phyloP scores from a whole-genome alignment of 1,140 invertebrate species.

The Drosophila nikananu region DNA sequence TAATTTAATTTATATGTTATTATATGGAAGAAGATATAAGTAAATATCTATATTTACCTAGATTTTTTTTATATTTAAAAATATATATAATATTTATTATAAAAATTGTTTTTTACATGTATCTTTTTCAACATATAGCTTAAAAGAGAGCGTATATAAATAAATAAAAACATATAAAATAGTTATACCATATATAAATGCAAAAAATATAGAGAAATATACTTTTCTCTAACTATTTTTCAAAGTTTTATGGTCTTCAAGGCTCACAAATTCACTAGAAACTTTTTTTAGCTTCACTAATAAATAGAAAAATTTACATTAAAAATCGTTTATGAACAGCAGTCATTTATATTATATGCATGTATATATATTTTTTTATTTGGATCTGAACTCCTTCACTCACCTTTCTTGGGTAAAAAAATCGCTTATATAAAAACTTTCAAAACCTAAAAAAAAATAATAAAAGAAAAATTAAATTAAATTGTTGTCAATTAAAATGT shows the following conservation, averaged over 20 bases:
- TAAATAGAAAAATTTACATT: neutral
- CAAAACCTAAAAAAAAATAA: neutral
- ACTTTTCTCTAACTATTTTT: neutral
- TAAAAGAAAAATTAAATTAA: neutral
- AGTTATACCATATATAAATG: too few species aligned
- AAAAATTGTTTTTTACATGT: too few species aligned
- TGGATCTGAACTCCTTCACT: neutral
- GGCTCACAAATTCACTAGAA: neutral
- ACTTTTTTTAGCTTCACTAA: neutral
- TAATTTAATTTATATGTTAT: too few species aligned
- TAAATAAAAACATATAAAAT: too few species aligned
- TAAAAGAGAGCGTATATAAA: too few species aligned
- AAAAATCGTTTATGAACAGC: neutral
- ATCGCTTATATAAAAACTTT: neutral
- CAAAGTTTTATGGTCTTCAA: neutral
- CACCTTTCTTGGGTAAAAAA: neutral
- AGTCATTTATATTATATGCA: neutral
- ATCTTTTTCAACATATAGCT: too few species aligned
- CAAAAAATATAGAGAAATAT: neutral
- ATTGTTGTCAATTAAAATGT: neutral
- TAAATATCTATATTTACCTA: too few species aligned
- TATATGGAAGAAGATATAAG: too few species aligned
- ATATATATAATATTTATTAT: too few species aligned
- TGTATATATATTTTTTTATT: neutral
- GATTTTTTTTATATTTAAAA: too few species aligned